phyloP scores from a whole-genome alignment of 30 jellyfish, hydroid and myxozoan genomes.

The Mastigias papua region DNA sequence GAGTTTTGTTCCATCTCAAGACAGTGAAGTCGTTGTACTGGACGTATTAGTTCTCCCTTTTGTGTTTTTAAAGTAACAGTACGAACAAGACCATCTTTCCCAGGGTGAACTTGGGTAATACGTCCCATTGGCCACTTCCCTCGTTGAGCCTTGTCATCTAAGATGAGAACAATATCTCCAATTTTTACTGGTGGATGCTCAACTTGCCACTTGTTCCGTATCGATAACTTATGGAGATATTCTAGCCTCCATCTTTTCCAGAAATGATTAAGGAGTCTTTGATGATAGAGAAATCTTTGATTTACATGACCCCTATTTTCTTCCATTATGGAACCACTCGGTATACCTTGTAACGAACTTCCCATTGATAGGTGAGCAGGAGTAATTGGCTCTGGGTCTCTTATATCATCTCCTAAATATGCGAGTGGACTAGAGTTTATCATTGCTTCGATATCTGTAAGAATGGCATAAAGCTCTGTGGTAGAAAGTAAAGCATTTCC shows the following conservation, averaged over 20 bases:
- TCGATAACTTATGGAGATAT: too few species aligned
- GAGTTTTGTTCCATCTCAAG: constrained; percentile 23
- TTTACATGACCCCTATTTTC: not conserved
- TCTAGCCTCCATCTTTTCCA: constrained; percentile 3
- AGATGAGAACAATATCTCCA: not conserved
- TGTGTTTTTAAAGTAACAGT: constrained; percentile 36
- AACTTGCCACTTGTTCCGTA: not conserved
- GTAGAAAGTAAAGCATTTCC: constrained; percentile 12
- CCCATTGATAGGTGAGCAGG: too few species aligned
- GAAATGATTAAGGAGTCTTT: constrained; percentile 3
- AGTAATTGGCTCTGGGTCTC: too few species aligned
- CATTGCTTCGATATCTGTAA: not conserved
- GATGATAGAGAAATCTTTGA: not conserved
- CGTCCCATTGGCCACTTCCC: constrained; percentile 6
- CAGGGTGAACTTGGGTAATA: constrained; percentile 27
- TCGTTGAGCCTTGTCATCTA: constrained; percentile 1
- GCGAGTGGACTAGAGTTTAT: too few species aligned
- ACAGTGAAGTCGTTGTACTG: constrained; percentile 23
- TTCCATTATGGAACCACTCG: constrained; percentile 4
- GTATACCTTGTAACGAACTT: not conserved
- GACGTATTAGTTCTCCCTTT: constrained; percentile 32
- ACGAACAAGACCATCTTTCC: constrained; percentile 37
- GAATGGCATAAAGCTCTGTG: constrained; percentile 1
- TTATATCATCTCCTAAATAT: too few species aligned
- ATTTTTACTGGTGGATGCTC: constrained; percentile 5